Base-by-base conservation (phyloP, 1,140 invertebrate genomes). In the Lordiphosa collinella region DNA sequence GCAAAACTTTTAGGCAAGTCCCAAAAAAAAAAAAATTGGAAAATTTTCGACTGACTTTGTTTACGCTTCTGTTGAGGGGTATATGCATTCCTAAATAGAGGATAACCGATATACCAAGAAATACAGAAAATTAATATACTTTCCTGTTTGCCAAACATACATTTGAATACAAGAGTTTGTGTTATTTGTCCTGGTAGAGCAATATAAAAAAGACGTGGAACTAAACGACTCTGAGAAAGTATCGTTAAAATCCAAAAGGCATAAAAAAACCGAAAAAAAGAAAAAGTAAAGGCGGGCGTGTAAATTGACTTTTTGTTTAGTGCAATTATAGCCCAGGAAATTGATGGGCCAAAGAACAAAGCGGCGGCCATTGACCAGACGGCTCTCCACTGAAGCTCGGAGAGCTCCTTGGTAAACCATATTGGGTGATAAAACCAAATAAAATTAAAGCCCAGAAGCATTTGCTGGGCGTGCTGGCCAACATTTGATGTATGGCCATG, bases 191-290 rank as follows among this genome's bases (percentile, higher is more conserved):
- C 18, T 8, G 8, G 6, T n/a, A 16, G n/a, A 22, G 35, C 10
- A 59, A 75, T 51, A 44, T 64, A 57, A 50, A 43, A 49, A 18
- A 18, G 18, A 4, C 18, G 18, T 4, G 18, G 25, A 52, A 59
- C 47, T 35, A 56, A 74, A 62, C 56, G 59, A 32, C 47, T 40
- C 38, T 18, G 13, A 32, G 44, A 66, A 60, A 53, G 38, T 48
- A 48, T 69, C 74, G 59, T 79, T 50, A 79, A 79, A 73, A 59
- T 66, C 53, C 65, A 57, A 73, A 70, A 74, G 69, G 44, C 69
- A 74, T 80, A 70, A 80, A 80, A 79, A 76, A 69, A 3, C 9
- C 14, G 14, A 46, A 11, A 32, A 40, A 60, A 18, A 10, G 34
- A 38, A 32, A 8, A 37, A 34, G 37, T 13, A 1, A 14, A 16